Evolutionary conservation across 2,797 vertebrate species (phyloP).

Genomic region (Amblyopsis hoosieri): DNA sequence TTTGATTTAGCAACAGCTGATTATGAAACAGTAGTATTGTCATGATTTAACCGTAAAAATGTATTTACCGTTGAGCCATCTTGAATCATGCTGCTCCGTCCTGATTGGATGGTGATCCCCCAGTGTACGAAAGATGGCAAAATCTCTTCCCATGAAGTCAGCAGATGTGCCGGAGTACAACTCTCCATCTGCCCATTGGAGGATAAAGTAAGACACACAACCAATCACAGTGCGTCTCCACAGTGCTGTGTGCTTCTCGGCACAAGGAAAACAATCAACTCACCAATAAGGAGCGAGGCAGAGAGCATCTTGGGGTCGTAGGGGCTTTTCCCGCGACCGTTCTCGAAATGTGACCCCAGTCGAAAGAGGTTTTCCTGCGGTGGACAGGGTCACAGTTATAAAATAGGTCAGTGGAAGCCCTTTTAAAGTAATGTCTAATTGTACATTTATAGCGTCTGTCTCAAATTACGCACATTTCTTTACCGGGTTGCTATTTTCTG

Average conservation of each 20-base stretch:
- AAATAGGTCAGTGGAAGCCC: constrained; percentile 33
- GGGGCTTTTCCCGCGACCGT: constrained; percentile 94
- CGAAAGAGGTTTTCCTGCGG: constrained; percentile 91
- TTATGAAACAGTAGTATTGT: no score
- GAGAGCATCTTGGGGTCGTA: constrained; percentile 94
- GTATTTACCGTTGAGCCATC: constrained; percentile 91
- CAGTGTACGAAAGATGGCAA: constrained; percentile 94
- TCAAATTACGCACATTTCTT: constrained; percentile 53
- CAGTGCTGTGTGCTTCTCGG: constrained; percentile 29
- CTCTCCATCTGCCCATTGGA: constrained; percentile 85
- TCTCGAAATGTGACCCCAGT: constrained; percentile 90
- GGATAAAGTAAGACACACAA: constrained; percentile 37
- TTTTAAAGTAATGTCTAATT: constrained; percentile 26
- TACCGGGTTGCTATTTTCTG: constrained; percentile 1
- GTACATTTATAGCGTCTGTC: constrained; percentile 46
- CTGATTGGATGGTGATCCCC: constrained; percentile 94
- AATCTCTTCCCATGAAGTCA: constrained; percentile 97
- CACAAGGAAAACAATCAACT: constrained; percentile 51
- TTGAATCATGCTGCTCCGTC: constrained; percentile 94
- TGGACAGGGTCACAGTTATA: constrained; percentile 55
- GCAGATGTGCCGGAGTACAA: constrained; percentile 94
- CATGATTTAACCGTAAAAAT: not conserved
- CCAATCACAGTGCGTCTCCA: not conserved
- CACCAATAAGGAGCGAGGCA: constrained; percentile 93
- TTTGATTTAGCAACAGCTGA: no score